A percentile compares a stretch with the other conserved stretches of the same genome.
Conservation (phyloP, 2,797 vertebrate species). For the Uromys caudimaculatus region DNA sequence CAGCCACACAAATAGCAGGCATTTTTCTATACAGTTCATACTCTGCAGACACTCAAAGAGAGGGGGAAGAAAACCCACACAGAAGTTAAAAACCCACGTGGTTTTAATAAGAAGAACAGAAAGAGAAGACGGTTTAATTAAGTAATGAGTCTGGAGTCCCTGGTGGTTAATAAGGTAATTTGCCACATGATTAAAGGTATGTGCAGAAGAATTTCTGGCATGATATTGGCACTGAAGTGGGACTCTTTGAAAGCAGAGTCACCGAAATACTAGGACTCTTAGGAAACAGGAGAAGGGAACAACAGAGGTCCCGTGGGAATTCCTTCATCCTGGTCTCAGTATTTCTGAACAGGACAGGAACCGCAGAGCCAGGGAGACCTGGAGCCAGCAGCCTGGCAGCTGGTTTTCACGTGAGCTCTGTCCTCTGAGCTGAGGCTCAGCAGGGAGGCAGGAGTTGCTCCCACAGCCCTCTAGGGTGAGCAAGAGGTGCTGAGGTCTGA, state of each 20-base stretch:
- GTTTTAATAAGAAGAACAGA: slow-evolving; percentile 79
- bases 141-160: slow-evolving; percentile 78
- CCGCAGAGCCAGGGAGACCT: fast-evolving
- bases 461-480: neutral
- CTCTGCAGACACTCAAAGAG: slow-evolving; percentile 74
- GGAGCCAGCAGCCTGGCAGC: fast-evolving
- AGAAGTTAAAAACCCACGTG: slow-evolving; percentile 80
- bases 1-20: slow-evolving; percentile 83
- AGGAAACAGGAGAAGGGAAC: slow-evolving; percentile 38
- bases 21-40: slow-evolving; percentile 76
- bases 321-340: neutral
- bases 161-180: slow-evolving; percentile 75
- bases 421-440: neutral
- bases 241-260: slow-evolving; percentile 55
- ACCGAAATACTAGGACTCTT: neutral
- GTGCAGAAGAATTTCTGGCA: slow-evolving; percentile 68
- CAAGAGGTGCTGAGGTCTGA: neutral
- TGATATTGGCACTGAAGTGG: slow-evolving; percentile 17
- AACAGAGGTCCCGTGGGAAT: neutral
- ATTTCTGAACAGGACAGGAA: neutral
- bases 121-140: slow-evolving; percentile 83
- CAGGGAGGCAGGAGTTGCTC: neutral
- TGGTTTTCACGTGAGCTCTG: neutral
- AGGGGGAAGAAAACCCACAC: slow-evolving; percentile 64
- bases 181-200: slow-evolving; percentile 79